phyloP scores from a whole-genome alignment of 2,797 vertebrate genomes.

The Lagorchestes hirsutus region DNA sequence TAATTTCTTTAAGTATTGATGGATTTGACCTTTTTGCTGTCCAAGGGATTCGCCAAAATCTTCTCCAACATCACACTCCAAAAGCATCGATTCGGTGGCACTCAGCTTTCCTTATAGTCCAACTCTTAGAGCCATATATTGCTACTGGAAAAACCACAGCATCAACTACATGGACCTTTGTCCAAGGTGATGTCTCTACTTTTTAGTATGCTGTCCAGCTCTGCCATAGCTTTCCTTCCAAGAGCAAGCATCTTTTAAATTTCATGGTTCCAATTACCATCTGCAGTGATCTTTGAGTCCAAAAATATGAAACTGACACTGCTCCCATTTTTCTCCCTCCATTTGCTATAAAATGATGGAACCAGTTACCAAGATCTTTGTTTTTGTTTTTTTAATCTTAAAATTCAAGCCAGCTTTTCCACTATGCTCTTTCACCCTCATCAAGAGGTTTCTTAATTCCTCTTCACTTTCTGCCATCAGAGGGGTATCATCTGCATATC shows the following conservation, averaged over 20 bases:
- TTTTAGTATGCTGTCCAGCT: background rate
- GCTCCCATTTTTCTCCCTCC: background rate
- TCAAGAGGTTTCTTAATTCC: background rate
- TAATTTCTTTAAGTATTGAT: background rate
- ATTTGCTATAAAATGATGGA: background rate
- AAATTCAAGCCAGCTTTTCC: background rate
- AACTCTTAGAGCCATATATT: background rate
- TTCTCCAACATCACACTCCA: background rate
- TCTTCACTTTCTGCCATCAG: background rate
- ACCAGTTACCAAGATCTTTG: background rate
- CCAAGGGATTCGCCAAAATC: background rate
- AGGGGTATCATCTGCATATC: background rate
- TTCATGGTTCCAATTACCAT: background rate
- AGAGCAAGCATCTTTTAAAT: background rate
- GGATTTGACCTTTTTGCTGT: background rate
- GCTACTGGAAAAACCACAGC: background rate
- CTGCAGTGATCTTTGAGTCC: background rate
- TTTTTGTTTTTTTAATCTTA: background rate
- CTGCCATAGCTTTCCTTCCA: background rate
- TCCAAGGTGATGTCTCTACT: background rate
- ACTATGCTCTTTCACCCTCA: background rate
- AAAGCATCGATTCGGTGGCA: background rate
- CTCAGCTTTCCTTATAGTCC: background rate
- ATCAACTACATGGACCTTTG: background rate
- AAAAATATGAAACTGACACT: background rate